These are phyloP conservation scores for Lacanobia wlatinum DNA, from an alignment of 2,888 invertebrate species.

Conservation along the genomic window DNA sequence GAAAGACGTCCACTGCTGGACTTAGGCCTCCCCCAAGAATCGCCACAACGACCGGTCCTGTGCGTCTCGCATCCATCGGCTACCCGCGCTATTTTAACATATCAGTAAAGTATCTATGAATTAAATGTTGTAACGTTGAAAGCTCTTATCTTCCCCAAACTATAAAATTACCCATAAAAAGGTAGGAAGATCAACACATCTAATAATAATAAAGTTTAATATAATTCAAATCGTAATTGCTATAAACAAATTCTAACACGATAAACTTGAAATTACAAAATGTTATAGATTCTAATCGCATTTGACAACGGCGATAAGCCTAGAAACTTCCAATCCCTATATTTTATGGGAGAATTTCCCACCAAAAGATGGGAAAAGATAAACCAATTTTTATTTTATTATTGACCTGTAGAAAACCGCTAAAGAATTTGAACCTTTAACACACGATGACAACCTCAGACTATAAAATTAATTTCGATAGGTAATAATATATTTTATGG, in stretches of 20 bases:
- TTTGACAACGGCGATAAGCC: conserved; percentile 9
- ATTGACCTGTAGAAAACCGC: conserved; percentile 5
- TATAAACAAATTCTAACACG: conserved; percentile 3
- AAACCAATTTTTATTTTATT: conserved; percentile 16
- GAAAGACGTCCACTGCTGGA: too few species aligned
- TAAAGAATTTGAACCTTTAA: conserved; percentile 12
- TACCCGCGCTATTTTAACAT: too few species aligned
- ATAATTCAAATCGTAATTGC: conserved; percentile 9
- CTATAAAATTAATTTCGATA: conserved; percentile 46
- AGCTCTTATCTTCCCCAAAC: not conserved
- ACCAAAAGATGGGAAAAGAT: conserved; percentile 35
- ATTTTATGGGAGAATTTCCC: conserved; percentile 51
- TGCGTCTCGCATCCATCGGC: too few species aligned
- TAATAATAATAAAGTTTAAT: not conserved
- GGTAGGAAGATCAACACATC: not conserved
- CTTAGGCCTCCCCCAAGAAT: too few species aligned
- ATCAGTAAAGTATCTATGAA: too few species aligned
- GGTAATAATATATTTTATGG: conserved; percentile 38
- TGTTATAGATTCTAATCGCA: conserved; percentile 27
- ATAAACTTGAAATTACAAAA: conserved; percentile 14
- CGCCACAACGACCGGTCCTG: too few species aligned
- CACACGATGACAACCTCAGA: conserved; percentile 25
- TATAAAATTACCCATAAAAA: conserved; percentile 13
- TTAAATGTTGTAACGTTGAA: not conserved
- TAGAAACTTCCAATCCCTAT: conserved; percentile 1